Conservation (phyloP, 2,797 vertebrate species). For the Channallabes apus region DNA sequence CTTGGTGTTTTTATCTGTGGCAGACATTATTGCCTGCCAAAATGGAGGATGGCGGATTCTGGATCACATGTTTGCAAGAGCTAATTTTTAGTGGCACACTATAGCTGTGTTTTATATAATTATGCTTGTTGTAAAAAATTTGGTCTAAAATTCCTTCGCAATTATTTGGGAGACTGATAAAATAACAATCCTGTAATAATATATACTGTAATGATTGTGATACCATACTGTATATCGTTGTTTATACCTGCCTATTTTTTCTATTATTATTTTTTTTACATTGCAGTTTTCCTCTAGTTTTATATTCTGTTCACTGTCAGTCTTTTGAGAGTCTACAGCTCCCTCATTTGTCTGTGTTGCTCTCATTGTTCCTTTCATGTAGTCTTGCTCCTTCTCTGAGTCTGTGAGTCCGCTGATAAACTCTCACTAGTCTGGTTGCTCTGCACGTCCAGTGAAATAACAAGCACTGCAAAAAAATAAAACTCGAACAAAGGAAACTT, state of each 20-base stretch:
- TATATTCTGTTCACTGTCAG: neutral
- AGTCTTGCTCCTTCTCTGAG: constrained; percentile 6
- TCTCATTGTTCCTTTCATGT: neutral
- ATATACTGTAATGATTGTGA: neutral
- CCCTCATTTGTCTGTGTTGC: neutral
- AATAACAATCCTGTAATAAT: neutral
- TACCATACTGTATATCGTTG: neutral
- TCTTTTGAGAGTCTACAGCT: neutral
- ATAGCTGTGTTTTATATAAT: neutral
- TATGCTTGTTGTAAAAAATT: neutral
- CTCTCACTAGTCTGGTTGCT: neutral
- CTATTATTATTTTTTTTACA: neutral
- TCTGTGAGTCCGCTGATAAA: neutral
- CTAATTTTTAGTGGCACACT: neutral
- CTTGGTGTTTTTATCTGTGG: too few relatives aligned
- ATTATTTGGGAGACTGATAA: too few relatives aligned
- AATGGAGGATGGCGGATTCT: too few relatives aligned
- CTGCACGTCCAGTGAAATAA: constrained; percentile 4
- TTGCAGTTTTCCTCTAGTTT: too few relatives aligned
- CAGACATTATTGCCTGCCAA: too few relatives aligned
- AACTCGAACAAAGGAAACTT: neutral
- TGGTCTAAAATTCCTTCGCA: too few relatives aligned
- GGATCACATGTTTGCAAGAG: neutral
- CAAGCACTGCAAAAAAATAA: constrained; percentile 9
- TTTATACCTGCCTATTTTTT: too few relatives aligned